phyloP scores from a whole-genome alignment of 2,113 vertebrate genomes.

The Tupaia chinensis region DNA sequence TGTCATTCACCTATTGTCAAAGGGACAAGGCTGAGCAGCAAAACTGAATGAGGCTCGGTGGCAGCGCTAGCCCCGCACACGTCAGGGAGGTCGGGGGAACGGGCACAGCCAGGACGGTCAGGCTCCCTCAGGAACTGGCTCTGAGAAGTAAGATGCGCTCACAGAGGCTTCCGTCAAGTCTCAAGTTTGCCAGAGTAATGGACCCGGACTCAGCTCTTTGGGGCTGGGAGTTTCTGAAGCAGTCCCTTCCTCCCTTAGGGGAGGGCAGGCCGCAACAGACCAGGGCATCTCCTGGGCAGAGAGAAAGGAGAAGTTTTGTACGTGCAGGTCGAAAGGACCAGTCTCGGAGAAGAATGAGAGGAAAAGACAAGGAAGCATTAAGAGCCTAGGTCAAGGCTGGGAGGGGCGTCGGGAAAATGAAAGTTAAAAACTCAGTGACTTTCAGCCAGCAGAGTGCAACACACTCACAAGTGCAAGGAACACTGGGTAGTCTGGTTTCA shows the following conservation, averaged over 20 bases:
- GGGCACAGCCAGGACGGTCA: background rate
- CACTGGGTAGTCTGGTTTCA: background rate
- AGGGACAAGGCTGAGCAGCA: background rate
- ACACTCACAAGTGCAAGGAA: slow-evolving; percentile 36
- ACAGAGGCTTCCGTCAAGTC: slow-evolving; percentile 24
- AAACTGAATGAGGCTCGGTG: background rate
- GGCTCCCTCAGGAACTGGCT: background rate
- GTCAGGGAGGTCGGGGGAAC: background rate
- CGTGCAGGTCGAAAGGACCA: background rate
- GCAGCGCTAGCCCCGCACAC: background rate
- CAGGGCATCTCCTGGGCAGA: slow-evolving; percentile 4
- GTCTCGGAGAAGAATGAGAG: slow-evolving; percentile 67
- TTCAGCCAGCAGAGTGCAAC: slow-evolving; percentile 61
- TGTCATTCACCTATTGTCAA: background rate
- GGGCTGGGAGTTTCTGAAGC: slow-evolving; percentile 36
- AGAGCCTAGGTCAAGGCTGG: background rate
- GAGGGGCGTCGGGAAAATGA: slow-evolving; percentile 12
- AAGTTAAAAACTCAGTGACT: slow-evolving; percentile 51
- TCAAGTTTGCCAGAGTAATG: slow-evolving; percentile 16
- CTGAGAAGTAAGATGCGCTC: background rate
- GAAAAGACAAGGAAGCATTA: background rate
- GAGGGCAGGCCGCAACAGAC: background rate
- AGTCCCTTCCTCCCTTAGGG: background rate
- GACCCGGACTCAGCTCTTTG: background rate
- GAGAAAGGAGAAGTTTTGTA: background rate